Base-by-base conservation (phyloP, 2,113 vertebrate species). In the Proteles cristata region DNA sequence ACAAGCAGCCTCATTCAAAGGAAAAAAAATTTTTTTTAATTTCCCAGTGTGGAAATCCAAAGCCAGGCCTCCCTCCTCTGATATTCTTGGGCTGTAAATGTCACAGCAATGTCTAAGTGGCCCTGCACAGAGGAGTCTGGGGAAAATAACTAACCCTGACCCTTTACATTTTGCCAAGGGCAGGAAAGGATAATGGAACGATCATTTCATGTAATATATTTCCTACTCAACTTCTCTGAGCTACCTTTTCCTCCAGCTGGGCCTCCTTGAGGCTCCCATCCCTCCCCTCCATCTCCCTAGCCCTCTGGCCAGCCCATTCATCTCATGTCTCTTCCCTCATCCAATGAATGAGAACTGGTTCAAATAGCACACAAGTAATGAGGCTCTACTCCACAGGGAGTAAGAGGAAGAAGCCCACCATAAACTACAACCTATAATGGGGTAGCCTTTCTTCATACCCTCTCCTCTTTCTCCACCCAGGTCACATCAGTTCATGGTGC, bases 111-210 rank as follows among this genome's bases (percentile, higher is more conserved):
- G 61, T 92, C 95, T 97, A 92, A 98, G 96, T 87, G 93, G 84
- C 95, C 97, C 89, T 90, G 94, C 89, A 45, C 86, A 77, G 97
- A 97, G 90, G 61, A n/a, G 96, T 93, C 93, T 86, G 86, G 93
- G 93, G 95, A 94, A 90, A 97, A 96, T 53, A 92, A 88, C 85
- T 90, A 88, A 88, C 84, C 58, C 65, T 98, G 98, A 98, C 98
- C 98, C 98, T 98, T 98, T 87, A 81, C 80, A 80, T 98, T 98
- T 97, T 98, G 94, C 97, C 95, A 91, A 45, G 93, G 98, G 97
- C 96, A 98, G 69, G 91, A 91, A 82, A 96, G 88, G 96, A 96
- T 96, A 98, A 97, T 97, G 81, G 90, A 97, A 97, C 95, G 94
- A 97, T 97, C 85, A 76, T 97, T 97, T 97, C 55, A 94, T 86